A percentile compares a stretch with the other conserved stretches of the same genome.
phyloP scores from a whole-genome alignment of 2,888 invertebrate species.

The Aphidoletes aphidimyza region DNA sequence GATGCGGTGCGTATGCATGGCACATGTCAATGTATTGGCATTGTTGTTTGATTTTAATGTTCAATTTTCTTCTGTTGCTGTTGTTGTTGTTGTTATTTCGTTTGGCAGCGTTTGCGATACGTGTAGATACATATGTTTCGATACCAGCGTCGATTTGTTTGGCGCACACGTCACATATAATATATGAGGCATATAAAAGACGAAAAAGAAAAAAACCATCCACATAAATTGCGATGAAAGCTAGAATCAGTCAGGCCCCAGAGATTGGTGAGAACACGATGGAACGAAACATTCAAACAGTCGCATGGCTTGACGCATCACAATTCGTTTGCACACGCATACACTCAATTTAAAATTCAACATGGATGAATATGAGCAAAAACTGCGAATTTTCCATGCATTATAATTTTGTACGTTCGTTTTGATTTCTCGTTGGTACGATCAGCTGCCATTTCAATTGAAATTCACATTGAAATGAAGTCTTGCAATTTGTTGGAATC shows the following conservation, averaged over 20 bases:
- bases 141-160: constrained; percentile 50
- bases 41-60: neutral
- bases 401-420: too few species aligned
- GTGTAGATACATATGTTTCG: constrained; percentile 52
- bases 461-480: too few species aligned
- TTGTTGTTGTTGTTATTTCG: too few species aligned
- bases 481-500: too few species aligned
- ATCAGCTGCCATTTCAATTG: too few species aligned
- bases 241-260: neutral
- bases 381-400: neutral
- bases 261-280: neutral
- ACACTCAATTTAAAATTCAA: constrained; percentile 37
- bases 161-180: constrained; percentile 52
- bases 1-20: neutral
- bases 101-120: neutral
- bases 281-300: neutral
- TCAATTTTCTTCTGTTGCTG: neutral
- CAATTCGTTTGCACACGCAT: neutral
- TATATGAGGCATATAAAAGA: constrained; percentile 24
- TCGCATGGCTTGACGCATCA: constrained; percentile 37
- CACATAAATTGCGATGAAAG: neutral
- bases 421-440: neutral
- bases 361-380: constrained; percentile 35
- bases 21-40: constrained; percentile 43
- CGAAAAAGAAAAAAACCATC: constrained; percentile 37